Evolutionary conservation across 1,140 invertebrate genomes (phyloP), one percentile per base, ranked within the genome.

Genomic region (Hormaphis cornu): DNA sequence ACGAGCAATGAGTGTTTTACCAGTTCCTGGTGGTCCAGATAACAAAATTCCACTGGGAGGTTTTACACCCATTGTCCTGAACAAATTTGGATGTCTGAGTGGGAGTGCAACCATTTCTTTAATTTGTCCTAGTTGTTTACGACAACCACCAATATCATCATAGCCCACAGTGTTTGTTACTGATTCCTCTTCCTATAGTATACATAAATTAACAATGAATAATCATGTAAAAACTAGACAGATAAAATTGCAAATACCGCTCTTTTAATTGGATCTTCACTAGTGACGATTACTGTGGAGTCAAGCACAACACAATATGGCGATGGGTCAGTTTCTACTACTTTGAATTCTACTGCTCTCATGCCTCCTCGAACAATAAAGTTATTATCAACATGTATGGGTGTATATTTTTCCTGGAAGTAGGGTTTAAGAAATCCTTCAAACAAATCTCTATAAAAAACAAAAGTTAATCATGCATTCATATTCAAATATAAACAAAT

Each of bases 21-120:
- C 92, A 5, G 89, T 91, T 74, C 96, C 97, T 12, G 97, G 97
- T 33, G 97, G 97, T 12, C 97, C 97, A 79, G 97, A 99, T 74
- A 99, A 82, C 28, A 99, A 82, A 76, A 99, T 98, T 71, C 94
- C 95, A 74, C 97, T 85, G 0, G 97, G 97, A 48, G 96, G 97
- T 80, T 97, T 93, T 0, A 95, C 91, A 71, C 91, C 91, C 73
- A 95, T 94, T 14, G 91, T 91, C 83, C 98, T 98, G 81, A 99
- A 99, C 0, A 99, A 82, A 72, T 94, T 95, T 8, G 97, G 97
- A 83, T 99, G 97, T 71, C 97, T 85, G 53, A 99, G 81, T 1
- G 97, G 97, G 73, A 99, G 80, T 80, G 99, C 97, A 61, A 99
- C 97, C 97, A 99, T 99, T 82, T 99, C 97, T 81, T 99, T 99